phyloP scores from a whole-genome alignment of 2,888 invertebrate genomes.

The Epinotia ramella region DNA sequence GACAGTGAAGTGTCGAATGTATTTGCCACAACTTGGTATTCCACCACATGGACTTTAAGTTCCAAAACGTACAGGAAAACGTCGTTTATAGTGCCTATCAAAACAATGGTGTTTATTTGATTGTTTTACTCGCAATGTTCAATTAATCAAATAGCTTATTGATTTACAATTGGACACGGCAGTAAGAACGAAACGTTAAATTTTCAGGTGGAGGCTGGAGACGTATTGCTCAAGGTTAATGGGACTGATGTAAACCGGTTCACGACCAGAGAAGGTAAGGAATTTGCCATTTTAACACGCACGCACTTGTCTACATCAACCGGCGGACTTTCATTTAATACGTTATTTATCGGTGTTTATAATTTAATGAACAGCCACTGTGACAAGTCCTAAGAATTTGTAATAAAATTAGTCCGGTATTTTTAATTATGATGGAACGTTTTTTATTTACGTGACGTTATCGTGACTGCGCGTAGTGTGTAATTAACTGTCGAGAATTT shows the following conservation, averaged over 20 bases:
- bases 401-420: slow-evolving; percentile 29
- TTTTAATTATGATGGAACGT: not conserved
- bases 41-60: not conserved
- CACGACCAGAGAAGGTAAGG: slow-evolving; percentile 96
- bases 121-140: not conserved
- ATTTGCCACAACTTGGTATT: not conserved
- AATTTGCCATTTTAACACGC: slow-evolving; percentile 73
- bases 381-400: slow-evolving; percentile 51
- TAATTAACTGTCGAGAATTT: slow-evolving; percentile 24
- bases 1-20: slow-evolving; percentile 15
- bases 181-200: slow-evolving; percentile 56
- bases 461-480: slow-evolving; percentile 25
- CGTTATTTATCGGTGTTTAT: slow-evolving; percentile 50
- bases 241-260: slow-evolving; percentile 96
- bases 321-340: slow-evolving; percentile 53
- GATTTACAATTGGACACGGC: slow-evolving; percentile 9
- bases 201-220: slow-evolving; percentile 96
- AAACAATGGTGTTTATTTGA: not conserved
- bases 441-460: slow-evolving; percentile 25
- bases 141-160: not conserved
- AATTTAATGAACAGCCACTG: slow-evolving; percentile 59
- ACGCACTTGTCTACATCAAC: slow-evolving; percentile 61
- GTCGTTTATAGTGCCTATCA: not conserved
- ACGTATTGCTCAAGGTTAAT: slow-evolving; percentile 97
- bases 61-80: not conserved